Evolutionary conservation across 2,888 invertebrate genomes (phyloP).

Genomic region (Nymphalis polychloros): DNA sequence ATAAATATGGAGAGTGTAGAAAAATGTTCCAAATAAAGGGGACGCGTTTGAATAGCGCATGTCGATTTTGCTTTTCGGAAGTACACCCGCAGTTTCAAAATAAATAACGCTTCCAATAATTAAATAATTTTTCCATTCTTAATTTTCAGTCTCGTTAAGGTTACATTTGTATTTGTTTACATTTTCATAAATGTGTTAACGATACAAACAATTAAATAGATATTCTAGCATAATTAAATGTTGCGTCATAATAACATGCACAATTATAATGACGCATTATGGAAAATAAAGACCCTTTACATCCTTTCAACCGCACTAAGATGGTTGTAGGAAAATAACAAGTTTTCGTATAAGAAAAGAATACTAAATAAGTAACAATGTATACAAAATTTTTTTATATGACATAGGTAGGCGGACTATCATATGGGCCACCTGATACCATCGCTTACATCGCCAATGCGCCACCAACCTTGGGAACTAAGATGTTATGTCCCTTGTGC

Average conservation of each 20-base stretch:
- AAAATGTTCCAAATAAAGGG: too few species aligned
- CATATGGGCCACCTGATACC: too few species aligned
- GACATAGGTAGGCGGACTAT: too few species aligned
- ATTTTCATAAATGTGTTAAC: conserved; percentile 7
- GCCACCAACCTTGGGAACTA: too few species aligned
- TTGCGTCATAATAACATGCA: conserved; percentile 16
- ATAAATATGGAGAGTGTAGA: too few species aligned
- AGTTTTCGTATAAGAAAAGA: conserved; percentile 14
- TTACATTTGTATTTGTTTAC: not conserved
- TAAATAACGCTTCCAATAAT: too few species aligned
- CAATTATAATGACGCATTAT: conserved; percentile 33
- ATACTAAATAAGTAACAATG: not conserved
- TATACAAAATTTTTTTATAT: too few species aligned
- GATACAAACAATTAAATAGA: conserved; percentile 15
- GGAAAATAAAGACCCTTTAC: conserved; percentile 32
- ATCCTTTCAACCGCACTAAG: conserved; percentile 23
- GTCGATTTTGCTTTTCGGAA: too few species aligned
- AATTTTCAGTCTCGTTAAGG: not conserved
- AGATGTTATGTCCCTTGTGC: too few species aligned
- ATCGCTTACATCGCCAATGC: too few species aligned
- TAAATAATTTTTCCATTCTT: not conserved
- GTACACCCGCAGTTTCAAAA: too few species aligned
- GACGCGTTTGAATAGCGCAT: too few species aligned
- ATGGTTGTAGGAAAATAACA: conserved; percentile 21
- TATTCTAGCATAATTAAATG: conserved; percentile 12